Conservation (phyloP, 2,797 vertebrate genomes). For the Schizopygopsis pylzovi region DNA sequence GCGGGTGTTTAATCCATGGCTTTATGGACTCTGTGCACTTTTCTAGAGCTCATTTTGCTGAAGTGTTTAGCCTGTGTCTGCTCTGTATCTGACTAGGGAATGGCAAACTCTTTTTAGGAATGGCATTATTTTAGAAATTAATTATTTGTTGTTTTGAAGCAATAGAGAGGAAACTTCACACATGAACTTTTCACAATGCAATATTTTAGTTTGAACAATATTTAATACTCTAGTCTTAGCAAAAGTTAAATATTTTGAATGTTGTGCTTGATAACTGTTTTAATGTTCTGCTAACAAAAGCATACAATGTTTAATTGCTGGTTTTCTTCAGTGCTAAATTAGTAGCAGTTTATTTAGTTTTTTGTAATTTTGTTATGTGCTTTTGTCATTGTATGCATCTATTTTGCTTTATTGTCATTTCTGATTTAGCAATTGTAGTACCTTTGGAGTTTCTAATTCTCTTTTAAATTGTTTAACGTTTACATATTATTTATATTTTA, state of each 20-base stretch:
- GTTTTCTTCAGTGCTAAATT: background rate
- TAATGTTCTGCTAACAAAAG: background rate
- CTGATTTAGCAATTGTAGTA: background rate
- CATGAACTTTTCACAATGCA: background rate
- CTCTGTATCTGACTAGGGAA: slow-evolving; percentile 54
- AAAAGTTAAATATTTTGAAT: background rate
- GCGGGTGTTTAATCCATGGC: slow-evolving; percentile 60
- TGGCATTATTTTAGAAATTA: slow-evolving; percentile 26
- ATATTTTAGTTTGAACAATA: background rate
- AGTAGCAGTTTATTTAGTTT: background rate
- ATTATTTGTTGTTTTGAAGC: slow-evolving; percentile 50
- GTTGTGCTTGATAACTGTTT: background rate
- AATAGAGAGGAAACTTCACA: background rate
- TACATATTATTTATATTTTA: background rate
- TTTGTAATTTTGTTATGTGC: background rate
- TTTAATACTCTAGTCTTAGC: background rate
- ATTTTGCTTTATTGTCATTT: background rate
- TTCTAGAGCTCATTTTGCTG: slow-evolving; percentile 17
- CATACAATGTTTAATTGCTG: background rate
- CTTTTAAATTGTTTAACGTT: background rate
- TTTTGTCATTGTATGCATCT: background rate
- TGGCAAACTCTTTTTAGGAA: slow-evolving; percentile 20
- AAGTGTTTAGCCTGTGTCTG: slow-evolving; percentile 12
- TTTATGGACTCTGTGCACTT: slow-evolving; percentile 49
- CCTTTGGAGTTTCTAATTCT: background rate